Percentiles rank a stretch among this genome's conserved stretches.
These are phyloP conservation scores for Gulo gulo DNA, from an alignment of 2,113 vertebrate genomes.

Conservation along the genomic window DNA sequence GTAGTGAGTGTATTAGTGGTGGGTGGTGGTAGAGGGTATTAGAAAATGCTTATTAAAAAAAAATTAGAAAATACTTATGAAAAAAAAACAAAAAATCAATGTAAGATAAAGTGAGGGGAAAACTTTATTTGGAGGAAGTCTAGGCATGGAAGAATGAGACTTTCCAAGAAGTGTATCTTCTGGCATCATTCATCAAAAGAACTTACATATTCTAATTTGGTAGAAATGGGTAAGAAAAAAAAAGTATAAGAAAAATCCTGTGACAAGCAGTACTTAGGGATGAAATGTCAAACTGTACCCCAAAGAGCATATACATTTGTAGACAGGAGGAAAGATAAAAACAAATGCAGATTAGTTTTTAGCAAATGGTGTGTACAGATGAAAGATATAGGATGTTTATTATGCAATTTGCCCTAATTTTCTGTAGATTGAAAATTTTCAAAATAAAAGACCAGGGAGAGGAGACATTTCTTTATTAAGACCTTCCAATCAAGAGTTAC, in stretches of 20 bases:
- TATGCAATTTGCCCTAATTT: neutral
- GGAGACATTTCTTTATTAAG: neutral
- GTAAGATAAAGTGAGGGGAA: neutral
- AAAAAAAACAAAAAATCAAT: neutral
- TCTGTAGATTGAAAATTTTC: neutral
- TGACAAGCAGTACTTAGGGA: neutral
- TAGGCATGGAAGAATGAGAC: neutral
- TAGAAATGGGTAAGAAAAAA: neutral
- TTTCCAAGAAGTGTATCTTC: neutral
- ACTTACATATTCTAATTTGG: neutral
- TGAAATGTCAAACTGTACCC: neutral
- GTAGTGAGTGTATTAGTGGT: neutral
- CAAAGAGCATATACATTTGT: neutral
- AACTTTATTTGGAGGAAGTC: neutral
- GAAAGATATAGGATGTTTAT: neutral
- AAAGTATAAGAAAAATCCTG: neutral
- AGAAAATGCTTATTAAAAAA: neutral
- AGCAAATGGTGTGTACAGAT: neutral
- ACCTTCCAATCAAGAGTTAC: neutral
- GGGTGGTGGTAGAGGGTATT: neutral
- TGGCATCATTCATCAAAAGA: neutral
- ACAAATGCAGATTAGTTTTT: neutral
- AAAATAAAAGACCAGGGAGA: neutral
- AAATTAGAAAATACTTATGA: neutral
- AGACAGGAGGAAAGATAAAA: neutral